Conservation (phyloP, 23 tunicate genomes). For the Phallusia fumigata region DNA sequence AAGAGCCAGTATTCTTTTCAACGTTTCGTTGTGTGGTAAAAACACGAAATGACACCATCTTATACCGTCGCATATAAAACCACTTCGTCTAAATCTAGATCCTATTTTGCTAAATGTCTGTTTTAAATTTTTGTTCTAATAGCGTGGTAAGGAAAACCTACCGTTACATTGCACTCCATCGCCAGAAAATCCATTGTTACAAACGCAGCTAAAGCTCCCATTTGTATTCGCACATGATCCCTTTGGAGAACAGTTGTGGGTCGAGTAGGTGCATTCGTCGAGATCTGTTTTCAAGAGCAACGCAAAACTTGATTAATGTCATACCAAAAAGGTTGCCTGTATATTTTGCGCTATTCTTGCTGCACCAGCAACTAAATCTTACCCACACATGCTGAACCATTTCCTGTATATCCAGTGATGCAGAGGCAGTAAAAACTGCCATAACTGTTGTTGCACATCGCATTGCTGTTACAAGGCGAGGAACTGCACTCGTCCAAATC, state of each 20-base stretch:
- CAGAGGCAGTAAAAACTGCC: not conserved
- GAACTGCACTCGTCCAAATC: not conserved
- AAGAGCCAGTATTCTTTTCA: no score
- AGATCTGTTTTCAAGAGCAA: not conserved
- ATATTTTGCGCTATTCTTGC: no score
- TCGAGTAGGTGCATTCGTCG: not conserved
- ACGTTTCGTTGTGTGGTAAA: no score
- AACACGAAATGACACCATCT: no score
- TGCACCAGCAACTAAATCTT: no score
- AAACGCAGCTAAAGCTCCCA: not conserved
- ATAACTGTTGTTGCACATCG: not conserved
- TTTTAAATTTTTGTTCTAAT: no score
- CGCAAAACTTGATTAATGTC: no score
- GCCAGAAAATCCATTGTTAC: not conserved
- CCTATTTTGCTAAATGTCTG: no score
- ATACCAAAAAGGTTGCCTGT: not conserved
- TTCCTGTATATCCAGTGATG: not conserved
- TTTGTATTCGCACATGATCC: not conserved
- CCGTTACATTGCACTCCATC: not conserved
- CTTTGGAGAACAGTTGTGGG: not conserved
- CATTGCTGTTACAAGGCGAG: not conserved
- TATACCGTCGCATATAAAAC: no score
- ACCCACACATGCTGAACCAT: not conserved
- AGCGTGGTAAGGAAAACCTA: no score
- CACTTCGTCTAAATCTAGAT: no score